Evolutionary conservation across 2,888 invertebrate species (phyloP), one percentile per base, ranked within the genome.

Genomic region (Phengaris arion): DNA sequence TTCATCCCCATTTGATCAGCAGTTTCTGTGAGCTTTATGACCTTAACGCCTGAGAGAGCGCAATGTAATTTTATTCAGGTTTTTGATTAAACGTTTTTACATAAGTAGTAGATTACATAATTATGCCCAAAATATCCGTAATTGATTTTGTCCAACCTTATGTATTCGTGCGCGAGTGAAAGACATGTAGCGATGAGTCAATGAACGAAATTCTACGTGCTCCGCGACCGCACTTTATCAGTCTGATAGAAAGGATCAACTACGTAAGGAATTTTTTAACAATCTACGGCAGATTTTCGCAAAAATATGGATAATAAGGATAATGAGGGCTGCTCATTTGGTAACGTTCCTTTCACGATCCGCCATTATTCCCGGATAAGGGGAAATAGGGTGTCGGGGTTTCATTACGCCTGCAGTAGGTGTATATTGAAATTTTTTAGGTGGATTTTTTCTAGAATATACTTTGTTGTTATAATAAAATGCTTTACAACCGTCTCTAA

Each of bases 321-420:
- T 87, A 90, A 89, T 86, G 84, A 85, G 84, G 82, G 83, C 82
- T 87, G 87, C 84, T 85, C 86, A 83, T 85, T 86, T 88, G 85
- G 84, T 85, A 87, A 86, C 83, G 85, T 84, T 87, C 88, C 88
- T 90, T 90, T 91, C 88, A 88, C 84, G 79, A 90, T 89, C 88
- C 87, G 89, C 90, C 90, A 89, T 93, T 92, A 92, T 92, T 92
- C 92, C 6, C 12, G n/a, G 51, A 5, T 51, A 51, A 70, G 70
- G 51, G 72, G 72, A 52, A 22, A 72, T 52, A 3, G 52, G 35
- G 51, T 22, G 72, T 1, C 52, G 72, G 10, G 52, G 13, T 35
- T 54, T 72, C 72, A 72, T 72, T 52, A 54, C 15, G 59, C 22
- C 35, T 52, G 52, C 2, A 35, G 35, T 52, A 52, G 52, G 64